Evolutionary conservation across 1,140 invertebrate species (phyloP).

Genomic region (Dolichoris vasculosae): DNA sequence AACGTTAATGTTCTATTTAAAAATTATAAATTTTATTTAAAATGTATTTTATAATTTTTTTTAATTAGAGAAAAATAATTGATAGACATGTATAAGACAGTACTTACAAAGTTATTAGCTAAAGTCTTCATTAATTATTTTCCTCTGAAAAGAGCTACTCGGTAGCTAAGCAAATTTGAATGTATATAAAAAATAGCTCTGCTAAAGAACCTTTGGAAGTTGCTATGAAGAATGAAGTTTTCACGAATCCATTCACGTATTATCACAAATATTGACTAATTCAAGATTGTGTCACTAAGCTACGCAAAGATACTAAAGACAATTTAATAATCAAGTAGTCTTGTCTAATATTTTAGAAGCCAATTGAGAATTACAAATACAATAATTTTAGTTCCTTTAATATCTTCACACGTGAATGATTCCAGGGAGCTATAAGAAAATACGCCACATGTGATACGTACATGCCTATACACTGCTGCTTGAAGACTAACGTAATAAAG

Average conservation of each 20-base stretch:
- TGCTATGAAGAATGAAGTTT: not conserved
- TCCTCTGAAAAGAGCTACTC: not conserved
- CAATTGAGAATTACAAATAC: not conserved
- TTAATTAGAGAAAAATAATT: not conserved
- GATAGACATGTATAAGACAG: no score
- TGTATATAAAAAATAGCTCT: not conserved
- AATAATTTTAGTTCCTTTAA: slow-evolving; percentile 31
- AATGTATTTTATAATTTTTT: no score
- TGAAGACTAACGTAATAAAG: slow-evolving; percentile 52
- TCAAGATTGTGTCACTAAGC: not conserved
- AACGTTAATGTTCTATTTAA: not conserved
- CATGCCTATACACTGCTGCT: not conserved
- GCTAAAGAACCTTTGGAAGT: not conserved
- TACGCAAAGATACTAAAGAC: not conserved
- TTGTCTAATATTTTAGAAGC: not conserved
- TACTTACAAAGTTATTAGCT: not conserved
- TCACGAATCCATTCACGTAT: not conserved
- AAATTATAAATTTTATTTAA: no score
- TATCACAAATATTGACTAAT: slow-evolving; percentile 30
- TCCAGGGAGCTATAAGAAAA: not conserved
- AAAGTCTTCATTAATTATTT: not conserved
- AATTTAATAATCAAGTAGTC: slow-evolving; percentile 29
- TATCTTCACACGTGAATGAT: not conserved
- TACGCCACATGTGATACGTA: not conserved
- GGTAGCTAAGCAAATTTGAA: not conserved